Conservation (phyloP, 2,113 vertebrate genomes). For the Condylura cristata region DNA sequence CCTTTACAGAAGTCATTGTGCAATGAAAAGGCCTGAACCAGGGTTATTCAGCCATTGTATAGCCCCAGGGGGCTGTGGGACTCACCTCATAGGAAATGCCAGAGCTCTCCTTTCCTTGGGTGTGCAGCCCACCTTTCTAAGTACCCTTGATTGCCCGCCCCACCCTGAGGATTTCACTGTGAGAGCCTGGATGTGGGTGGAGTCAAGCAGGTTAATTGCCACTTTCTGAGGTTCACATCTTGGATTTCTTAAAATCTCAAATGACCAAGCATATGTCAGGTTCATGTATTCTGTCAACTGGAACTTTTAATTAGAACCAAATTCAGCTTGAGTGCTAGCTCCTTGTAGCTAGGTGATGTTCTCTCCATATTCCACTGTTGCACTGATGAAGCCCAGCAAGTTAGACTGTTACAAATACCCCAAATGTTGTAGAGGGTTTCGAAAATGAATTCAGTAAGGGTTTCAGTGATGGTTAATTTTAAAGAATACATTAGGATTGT, state of each 20-base stretch:
- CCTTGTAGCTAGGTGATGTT: neutral
- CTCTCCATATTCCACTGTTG: neutral
- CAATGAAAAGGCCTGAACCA: constrained; percentile 71
- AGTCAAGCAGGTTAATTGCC: constrained; percentile 53
- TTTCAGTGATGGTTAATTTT: constrained; percentile 27
- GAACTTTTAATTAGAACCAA: constrained; percentile 62
- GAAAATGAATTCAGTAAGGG: constrained; percentile 20
- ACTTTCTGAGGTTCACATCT: constrained; percentile 39
- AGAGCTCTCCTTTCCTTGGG: constrained; percentile 46
- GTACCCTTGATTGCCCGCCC: neutral
- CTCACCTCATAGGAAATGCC: constrained; percentile 56
- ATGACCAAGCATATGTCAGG: constrained; percentile 41
- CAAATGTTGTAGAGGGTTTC: constrained; percentile 11
- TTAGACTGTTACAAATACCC: neutral
- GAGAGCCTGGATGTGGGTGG: neutral
- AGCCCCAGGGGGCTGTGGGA: constrained; percentile 57
- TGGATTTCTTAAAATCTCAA: constrained; percentile 64
- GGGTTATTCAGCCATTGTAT: constrained; percentile 61
- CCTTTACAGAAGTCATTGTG: constrained; percentile 74
- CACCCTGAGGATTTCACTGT: neutral
- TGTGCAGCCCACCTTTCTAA: neutral
- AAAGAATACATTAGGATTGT: constrained; percentile 16
- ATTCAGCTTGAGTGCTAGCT: constrained; percentile 19
- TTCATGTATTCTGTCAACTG: constrained; percentile 42
- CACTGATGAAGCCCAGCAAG: neutral